Conservation (phyloP, 2,888 invertebrate species). For the Ariolimax columbianus region DNA sequence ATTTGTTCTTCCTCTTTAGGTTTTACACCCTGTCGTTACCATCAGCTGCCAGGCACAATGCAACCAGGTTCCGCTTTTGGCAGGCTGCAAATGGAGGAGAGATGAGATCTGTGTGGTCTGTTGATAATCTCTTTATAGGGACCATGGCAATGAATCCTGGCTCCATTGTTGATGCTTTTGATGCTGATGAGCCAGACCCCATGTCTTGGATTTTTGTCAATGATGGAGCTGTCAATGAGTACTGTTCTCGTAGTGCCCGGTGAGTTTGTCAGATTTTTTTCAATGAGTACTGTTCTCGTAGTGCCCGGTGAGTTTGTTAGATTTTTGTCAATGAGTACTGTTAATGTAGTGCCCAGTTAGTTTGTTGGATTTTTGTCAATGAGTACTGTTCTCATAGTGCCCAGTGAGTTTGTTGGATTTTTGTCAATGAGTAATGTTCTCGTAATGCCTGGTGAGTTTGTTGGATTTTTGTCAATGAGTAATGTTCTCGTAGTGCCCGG, state of each 20-base stretch:
- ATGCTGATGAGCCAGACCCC: conserved; percentile 63
- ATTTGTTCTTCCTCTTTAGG: conserved; percentile 57
- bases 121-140: conserved; percentile 79
- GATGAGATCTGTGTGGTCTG: conserved; percentile 77
- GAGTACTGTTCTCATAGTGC: no score
- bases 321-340: no score
- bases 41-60: conserved; percentile 73
- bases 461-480: no score
- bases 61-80: conserved; percentile 79
- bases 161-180: conserved; percentile 75
- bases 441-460: no score
- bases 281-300: no score
- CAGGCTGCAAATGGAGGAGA: conserved; percentile 77
- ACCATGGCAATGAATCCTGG: conserved; percentile 74
- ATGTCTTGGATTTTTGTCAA: conserved; percentile 79
- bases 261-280: conserved; percentile 50
- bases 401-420: no score
- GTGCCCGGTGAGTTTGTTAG: not conserved
- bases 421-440: no score
- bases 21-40: conserved; percentile 75
- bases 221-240: conserved; percentile 71
- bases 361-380: no score
- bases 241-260: conserved; percentile 75
- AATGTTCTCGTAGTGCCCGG: no score
- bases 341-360: no score